These are phyloP conservation scores for Zeus faber DNA, from an alignment of 2,113 vertebrate genomes.

Conservation along the genomic window DNA sequence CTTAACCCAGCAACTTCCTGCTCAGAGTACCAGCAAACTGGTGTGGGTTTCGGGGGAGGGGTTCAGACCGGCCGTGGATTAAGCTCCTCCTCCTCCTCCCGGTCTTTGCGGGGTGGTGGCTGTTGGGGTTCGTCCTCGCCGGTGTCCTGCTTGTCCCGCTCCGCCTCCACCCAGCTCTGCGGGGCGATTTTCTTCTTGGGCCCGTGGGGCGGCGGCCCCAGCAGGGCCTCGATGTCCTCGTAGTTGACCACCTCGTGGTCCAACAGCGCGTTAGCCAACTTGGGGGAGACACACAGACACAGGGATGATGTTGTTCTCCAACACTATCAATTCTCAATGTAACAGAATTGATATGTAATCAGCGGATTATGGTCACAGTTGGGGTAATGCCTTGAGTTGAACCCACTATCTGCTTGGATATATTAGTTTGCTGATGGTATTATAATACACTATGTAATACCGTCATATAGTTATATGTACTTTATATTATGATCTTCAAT, in stretches of 20 bases:
- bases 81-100: slow-evolving; percentile 72
- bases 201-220: slow-evolving; percentile 86
- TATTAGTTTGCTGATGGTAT: no score
- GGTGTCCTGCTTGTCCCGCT: slow-evolving; percentile 84
- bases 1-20: no score
- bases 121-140: slow-evolving; percentile 81
- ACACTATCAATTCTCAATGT: neutral
- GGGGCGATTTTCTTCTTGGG: slow-evolving; percentile 93
- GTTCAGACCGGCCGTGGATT: slow-evolving; percentile 68
- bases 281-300: slow-evolving; percentile 31
- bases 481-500: no score
- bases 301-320: neutral
- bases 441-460: no score
- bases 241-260: slow-evolving; percentile 96
- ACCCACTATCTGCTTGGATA: no score
- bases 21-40: no score
- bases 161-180: slow-evolving; percentile 90
- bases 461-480: no score
- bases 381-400: no score
- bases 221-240: slow-evolving; percentile 88
- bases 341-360: no score
- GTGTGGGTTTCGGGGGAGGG: neutral
- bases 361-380: no score
- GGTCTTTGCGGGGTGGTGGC: slow-evolving; percentile 60
- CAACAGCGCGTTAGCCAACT: slow-evolving; percentile 89